Evolutionary conservation across 2,797 vertebrate species (phyloP), one percentile per base, ranked within the genome.

Genomic region (Malurus splendens): DNA sequence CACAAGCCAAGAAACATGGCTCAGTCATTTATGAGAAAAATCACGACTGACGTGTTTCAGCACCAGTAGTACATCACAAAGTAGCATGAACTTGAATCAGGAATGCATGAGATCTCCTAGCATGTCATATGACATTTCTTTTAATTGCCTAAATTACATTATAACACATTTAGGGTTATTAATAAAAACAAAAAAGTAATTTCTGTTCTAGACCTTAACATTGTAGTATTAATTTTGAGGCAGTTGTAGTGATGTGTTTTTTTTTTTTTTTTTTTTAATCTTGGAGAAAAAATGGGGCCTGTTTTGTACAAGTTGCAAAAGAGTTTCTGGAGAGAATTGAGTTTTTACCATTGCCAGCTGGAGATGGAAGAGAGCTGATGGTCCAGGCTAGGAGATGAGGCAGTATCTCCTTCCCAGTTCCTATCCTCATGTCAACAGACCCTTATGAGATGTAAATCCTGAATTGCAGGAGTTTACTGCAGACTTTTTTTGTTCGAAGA

Each of bases 31-130:
- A 42, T 30, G 13, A 45, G 50, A 55, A 62, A 56, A 90, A 18
- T 44, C 15, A 10, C 0, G 1, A 67, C 23, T 25, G n/a, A 9
- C 0, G 0, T 19, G 27, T 48, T 71, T 62, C 24, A 72, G 57
- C 22, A 61, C 8, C 25, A 41, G 10, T 9, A 32, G 48, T 25
- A 13, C 0, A 2, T 22, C 3, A 0, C 47, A 45, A 55, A 47
- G 27, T 14, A 68, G 7, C 22, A 45, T 9, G 19, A 79, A 51
- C 41, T 70, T 70, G 45, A 87, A 62, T 9, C 27, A 51, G 50
- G 27, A 82, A 38, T 10, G 7, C 81, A 62, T 66, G 11, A 7
- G 6, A 36, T 38, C 64, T 73, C 56, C 30, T 38, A 52, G 12
- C 12, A 65, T 33, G 8, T 20, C 15, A 32, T 45, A 72, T 19